Evolutionary conservation across 2,888 invertebrate species (phyloP).

Genomic region (Nipponacmea schrenckii): DNA sequence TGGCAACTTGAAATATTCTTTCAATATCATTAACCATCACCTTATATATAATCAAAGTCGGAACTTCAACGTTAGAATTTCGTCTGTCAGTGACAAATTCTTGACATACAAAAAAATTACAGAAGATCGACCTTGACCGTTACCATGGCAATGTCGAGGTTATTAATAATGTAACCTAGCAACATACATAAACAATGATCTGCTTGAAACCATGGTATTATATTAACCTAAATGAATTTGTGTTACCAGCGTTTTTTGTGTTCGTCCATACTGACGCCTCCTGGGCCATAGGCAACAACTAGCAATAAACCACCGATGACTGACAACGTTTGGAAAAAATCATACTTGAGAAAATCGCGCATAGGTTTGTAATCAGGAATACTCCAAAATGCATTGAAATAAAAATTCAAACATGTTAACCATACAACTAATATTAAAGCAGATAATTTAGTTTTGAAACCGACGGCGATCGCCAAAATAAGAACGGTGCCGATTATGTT

Average conservation of each 20-base stretch:
- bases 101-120: no score
- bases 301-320: constrained; percentile 98
- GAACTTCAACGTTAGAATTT: no score
- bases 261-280: constrained; percentile 94
- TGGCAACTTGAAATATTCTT: no score
- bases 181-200: neutral
- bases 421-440: constrained; percentile 92
- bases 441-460: constrained; percentile 98
- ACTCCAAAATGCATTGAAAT: constrained; percentile 98
- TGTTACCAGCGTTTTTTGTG: constrained; percentile 97
- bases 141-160: no score
- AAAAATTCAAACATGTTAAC: constrained; percentile 89
- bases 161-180: no score
- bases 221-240: neutral
- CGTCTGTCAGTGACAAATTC: no score
- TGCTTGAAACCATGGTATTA: neutral
- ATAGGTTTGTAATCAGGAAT: constrained; percentile 94
- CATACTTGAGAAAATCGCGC: constrained; percentile 99
- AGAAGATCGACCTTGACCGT: no score
- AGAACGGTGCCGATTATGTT: constrained; percentile 92
- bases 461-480: constrained; percentile 94
- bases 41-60: no score
- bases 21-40: no score
- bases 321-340: constrained; percentile 97
- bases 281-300: constrained; percentile 98